Base-by-base conservation (phyloP, 1,140 invertebrate species). In the Neuroterus valhalla region DNA sequence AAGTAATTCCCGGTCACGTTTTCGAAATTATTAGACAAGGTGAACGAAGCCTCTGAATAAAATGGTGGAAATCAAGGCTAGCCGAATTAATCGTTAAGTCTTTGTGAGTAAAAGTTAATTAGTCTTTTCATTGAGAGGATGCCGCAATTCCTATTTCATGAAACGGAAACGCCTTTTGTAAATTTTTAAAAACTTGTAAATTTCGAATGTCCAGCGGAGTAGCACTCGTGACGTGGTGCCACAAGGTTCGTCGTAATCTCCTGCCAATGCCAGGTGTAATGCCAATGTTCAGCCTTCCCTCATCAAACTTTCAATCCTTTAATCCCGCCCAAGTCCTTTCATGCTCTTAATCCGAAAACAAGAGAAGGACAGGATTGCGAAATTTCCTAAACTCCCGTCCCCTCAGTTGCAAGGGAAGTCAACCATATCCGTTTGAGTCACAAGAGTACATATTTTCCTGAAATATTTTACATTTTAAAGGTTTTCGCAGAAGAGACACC, bases 251-350 rank as follows among this genome's bases (percentile, higher is more conserved):
- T 38, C 50, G 50, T 52, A 52, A 52, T 52, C 50, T 52, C 50
- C 23, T 52, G 19, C 19, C 50, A 52, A 52, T 52, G 50, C 50
- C 50, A 11, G 10, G 17, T 19, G 5, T 52, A 19, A 17, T 17
- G 8, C 19, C 21, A 3, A 2, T 11, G 14, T 5, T 52, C 5
- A 21, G 17, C 19, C 8, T 38, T 52, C 50, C 50, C 50, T 52
- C 50, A 52, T 52, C 50, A 52, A 52, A 52, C 19, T 23, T 52
- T 52, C n/a, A 52, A 52, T 52, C 50, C 50, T 52, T 52, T 52
- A 52, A 52, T 52, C 50, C 50, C 10, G 19, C 23, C 50, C 12
- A 10, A 52, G 50, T 21, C 50, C 50, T 48, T 48, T 48, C 46
- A 48, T 19, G 46, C 46, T 48, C 17, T 48, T 48, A 48, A 48